Evolutionary conservation across 53 echinoderm and acorn worm genomes (phyloP), one percentile per base, ranked within the genome.

Genomic region (Patiria pectinifera): DNA sequence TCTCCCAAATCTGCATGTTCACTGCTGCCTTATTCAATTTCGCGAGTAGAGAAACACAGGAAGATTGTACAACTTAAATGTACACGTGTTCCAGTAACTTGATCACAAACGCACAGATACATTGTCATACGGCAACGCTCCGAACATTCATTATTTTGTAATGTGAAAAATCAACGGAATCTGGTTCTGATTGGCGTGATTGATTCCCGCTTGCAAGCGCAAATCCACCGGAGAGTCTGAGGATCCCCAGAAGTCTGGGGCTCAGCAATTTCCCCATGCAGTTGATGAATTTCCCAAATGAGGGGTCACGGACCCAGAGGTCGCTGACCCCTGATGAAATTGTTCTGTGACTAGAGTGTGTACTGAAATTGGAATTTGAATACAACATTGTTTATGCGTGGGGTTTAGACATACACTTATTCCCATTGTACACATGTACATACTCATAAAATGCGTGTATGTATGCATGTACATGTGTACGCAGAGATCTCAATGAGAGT

Each of bases 241-340:
- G 66, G 3, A 13, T 66, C 66, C 66, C 10, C 66, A 16, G 66
- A 66, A 66, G 66, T 66, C 66, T 18, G 66, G 66, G 15, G 19
- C 0, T 66, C 12, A 11, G 66, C 66, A 66, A 16, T 66, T 66
- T 66, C 12, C 60, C 21, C 62, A 62, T 24, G 44, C 19, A 2
- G 6, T 18, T 35, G 69, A 85, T 69, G 43, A 85, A 66, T 62
- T 85, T 85, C 19, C 85, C 69, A 85, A 63, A 85, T 71, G 71
- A 66, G 70, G 49, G 85, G 45, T 71, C 48, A 71, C 70, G 19
- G 85, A 70, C 71, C 35, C 70, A 85, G 45, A 43, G 85, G 85
- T 85, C 85, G 21, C 0, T 85, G 69, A 69, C 85, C 85, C 71
- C 66, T 69, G 70, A 2, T 6, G 19, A 66, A 85, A 26, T 71